Evolutionary conservation across 2,113 vertebrate genomes (phyloP).

Genomic region (Phasianus colchicus): DNA sequence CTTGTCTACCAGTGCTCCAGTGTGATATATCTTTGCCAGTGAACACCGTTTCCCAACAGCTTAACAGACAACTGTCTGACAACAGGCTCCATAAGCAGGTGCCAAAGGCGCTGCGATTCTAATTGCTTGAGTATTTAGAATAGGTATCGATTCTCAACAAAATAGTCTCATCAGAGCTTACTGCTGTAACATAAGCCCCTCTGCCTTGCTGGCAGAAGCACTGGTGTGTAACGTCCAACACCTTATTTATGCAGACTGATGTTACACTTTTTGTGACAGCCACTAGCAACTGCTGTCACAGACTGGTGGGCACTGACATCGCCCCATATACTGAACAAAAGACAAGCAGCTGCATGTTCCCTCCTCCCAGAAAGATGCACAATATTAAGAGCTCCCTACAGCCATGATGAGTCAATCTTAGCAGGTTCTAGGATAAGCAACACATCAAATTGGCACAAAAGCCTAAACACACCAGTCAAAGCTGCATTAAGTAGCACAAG

Average conservation of each 20-base stretch:
- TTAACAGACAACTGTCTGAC: not conserved
- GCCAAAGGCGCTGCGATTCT: not conserved
- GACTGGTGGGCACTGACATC: fast-evolving
- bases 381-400: not conserved
- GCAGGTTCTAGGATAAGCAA: not conserved
- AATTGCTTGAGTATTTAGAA: not conserved
- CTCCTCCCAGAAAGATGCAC: not conserved
- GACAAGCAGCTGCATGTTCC: fast-evolving
- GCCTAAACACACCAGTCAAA: not conserved
- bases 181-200: not conserved
- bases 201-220: not conserved
- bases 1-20: not conserved
- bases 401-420: not conserved
- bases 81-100: not conserved
- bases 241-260: not conserved
- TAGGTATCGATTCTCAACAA: not conserved
- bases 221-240: not conserved
- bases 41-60: not conserved
- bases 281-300: not conserved
- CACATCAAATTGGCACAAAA: not conserved
- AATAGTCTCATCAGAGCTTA: not conserved
- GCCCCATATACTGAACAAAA: fast-evolving
- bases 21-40: not conserved
- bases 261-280: not conserved
- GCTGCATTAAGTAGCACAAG: not conserved